Evolutionary conservation across 2,113 vertebrate species (phyloP), one percentile per base, ranked within the genome.

Genomic region (Microcebus ravelobensis): DNA sequence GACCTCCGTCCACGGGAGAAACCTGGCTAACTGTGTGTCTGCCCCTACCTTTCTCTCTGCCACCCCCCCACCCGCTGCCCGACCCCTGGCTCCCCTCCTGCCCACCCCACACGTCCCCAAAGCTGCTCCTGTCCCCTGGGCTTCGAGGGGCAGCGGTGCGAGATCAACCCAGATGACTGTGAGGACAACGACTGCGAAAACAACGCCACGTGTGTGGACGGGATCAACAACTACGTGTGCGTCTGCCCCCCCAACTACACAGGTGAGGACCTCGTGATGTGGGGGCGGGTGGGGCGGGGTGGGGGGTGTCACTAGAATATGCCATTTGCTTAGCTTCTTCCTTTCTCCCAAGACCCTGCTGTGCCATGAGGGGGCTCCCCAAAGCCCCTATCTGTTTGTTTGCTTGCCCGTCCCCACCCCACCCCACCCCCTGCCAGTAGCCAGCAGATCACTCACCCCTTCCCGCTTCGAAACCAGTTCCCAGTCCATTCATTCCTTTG

Each of bases 131-230:
- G 99, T 96, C 98, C 98, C 0, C 98, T 99, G 77, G 99, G 99
- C 21, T 99, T 99, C 13, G 99, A 99, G 97, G 99, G 99, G 39
- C 98, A 98, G 63, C 98, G 98, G 21, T 99, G 99, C 97, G 99
- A 99, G 98, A 96, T 99, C 65, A 99, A 99, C 97, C 99, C 99
- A 4, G 99, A 99, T 4, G 99, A 99, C 98, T 99, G 99, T 6
- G 99, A 99, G 96, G 99, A 99, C 98, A 99, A 99, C 0, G 99
- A 99, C 98, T 99, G 99, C 0, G 99, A 99, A 98, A 99, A 99
- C 98, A 99, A 99, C 83, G 99, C 99, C 92, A 99, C 99, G 0
- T 99, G 99, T 34, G 97, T 99, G 45, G 99, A 99, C 18, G 99
- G 99, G 50, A 98, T 99, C 98, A 99, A 99, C 98, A 99, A 99